Conservation (phyloP, 1,140 invertebrate species). For the Saccostrea cuccullata region DNA sequence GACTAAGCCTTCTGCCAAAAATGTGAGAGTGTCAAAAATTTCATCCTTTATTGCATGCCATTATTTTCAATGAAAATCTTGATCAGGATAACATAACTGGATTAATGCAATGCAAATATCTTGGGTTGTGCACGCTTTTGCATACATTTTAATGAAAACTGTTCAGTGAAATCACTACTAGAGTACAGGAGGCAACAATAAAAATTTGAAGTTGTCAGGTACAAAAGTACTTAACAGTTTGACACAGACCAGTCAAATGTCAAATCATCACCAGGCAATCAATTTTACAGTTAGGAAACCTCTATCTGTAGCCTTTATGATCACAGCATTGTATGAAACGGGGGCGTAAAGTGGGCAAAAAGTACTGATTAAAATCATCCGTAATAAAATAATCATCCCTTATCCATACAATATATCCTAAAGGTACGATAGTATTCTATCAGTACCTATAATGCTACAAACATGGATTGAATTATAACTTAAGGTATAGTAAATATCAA, state of each 20-base stretch:
- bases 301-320: background rate
- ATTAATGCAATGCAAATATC: too few relatives aligned
- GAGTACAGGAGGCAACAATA: background rate
- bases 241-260: background rate
- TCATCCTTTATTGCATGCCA: too few relatives aligned
- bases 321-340: background rate
- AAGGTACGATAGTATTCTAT: background rate
- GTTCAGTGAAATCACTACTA: too few relatives aligned
- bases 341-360: background rate
- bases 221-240: background rate
- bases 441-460: background rate
- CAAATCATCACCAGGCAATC: background rate
- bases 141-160: too few relatives aligned
- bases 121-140: too few relatives aligned
- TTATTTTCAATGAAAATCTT: too few relatives aligned
- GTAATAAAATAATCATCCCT: conserved; percentile 12
- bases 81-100: too few relatives aligned
- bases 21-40: too few relatives aligned
- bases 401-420: background rate
- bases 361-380: background rate
- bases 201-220: background rate
- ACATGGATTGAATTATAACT: background rate
- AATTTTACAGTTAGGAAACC: background rate
- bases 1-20: too few relatives aligned
- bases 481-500: background rate